Evolutionary conservation across 2,888 invertebrate species (phyloP).

Genomic region (Hipparchia sbordonii): DNA sequence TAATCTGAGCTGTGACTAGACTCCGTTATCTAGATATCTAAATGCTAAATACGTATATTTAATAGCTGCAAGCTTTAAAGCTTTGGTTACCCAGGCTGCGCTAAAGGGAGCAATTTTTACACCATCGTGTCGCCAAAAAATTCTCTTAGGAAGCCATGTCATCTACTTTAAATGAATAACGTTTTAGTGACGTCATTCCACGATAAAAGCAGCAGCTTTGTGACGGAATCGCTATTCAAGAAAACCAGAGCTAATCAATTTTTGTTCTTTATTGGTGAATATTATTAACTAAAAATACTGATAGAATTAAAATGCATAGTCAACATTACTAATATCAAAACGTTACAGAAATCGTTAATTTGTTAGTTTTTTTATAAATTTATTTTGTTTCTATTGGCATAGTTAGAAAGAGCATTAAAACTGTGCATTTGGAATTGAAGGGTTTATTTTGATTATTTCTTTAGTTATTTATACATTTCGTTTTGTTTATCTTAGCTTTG

Average conservation of each 20-base stretch:
- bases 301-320: too few relatives aligned
- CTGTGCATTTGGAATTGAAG: not conserved
- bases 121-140: not conserved
- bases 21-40: constrained; percentile 24
- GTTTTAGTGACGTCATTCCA: not conserved
- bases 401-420: not conserved
- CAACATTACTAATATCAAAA: too few relatives aligned
- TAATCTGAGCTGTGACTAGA: constrained; percentile 61
- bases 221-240: not conserved
- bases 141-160: not conserved
- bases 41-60: constrained; percentile 34
- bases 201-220: not conserved
- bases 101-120: not conserved
- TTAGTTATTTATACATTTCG: not conserved
- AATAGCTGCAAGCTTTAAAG: not conserved
- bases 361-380: too few relatives aligned
- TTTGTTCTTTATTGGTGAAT: too few relatives aligned
- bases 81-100: not conserved
- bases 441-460: not conserved
- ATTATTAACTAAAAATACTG: too few relatives aligned
- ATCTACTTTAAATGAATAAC: not conserved
- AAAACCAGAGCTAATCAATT: not conserved
- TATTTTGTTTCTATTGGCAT: too few relatives aligned
- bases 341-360: too few relatives aligned
- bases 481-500: not conserved